Evolutionary conservation across 1,140 invertebrate species (phyloP).

Genomic region (Magallana ariakensis): DNA sequence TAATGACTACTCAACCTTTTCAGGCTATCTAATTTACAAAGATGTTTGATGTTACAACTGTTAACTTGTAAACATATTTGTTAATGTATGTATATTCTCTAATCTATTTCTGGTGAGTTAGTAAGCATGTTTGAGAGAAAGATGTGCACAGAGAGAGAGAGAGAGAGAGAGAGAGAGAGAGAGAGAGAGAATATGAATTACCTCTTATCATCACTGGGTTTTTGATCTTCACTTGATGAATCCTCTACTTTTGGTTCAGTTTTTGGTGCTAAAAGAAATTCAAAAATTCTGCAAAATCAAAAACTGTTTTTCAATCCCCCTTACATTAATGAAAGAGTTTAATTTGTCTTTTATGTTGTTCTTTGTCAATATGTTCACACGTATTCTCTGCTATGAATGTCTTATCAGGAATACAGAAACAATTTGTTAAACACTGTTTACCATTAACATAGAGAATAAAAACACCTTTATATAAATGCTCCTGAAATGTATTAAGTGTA

Average conservation of each 20-base stretch:
- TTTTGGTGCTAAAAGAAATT: conserved; percentile 31
- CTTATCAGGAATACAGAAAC: no score
- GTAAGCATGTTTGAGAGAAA: not conserved
- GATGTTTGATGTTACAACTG: conserved; percentile 29
- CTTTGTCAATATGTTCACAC: no score
- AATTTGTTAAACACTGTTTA: no score
- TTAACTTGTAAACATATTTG: not conserved
- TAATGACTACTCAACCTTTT: conserved; percentile 78
- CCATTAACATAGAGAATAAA: no score
- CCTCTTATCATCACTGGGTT: not conserved
- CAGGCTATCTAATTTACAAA: conserved; percentile 75
- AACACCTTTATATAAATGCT: no score
- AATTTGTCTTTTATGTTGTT: no score
- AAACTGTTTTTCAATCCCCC: not conserved
- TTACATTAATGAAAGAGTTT: no score
- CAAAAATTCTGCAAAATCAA: not conserved
- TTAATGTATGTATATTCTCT: not conserved
- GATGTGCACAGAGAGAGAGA: not conserved
- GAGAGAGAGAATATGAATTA: not conserved
- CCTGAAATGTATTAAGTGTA: no score
- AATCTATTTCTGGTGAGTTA: not conserved
- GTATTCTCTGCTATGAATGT: no score
- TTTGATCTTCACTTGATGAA: not conserved
- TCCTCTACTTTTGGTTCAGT: conserved; percentile 8
- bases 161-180: not conserved